Evolutionary conservation across 2,113 vertebrate genomes (phyloP).

Genomic region (Proterorhinus semilunaris): DNA sequence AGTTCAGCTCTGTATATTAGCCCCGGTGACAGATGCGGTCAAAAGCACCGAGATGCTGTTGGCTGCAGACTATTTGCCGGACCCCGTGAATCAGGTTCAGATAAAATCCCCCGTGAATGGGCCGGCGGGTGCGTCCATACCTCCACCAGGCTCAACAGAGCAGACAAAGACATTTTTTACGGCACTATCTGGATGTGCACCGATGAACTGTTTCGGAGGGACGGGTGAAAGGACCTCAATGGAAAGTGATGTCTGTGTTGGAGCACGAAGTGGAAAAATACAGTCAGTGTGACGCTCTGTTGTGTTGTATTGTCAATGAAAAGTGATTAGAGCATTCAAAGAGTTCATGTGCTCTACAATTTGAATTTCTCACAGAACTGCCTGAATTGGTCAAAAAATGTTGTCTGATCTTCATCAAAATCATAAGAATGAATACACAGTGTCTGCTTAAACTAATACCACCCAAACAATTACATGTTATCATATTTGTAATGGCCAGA

Average conservation of each 20-base stretch:
- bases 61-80: slow-evolving; percentile 4
- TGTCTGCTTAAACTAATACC: no score
- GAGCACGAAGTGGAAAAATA: not conserved
- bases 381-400: no score
- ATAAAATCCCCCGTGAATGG: slow-evolving; percentile 5
- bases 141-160: not conserved
- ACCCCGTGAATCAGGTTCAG: slow-evolving; percentile 1
- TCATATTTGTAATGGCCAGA: no score
- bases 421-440: no score
- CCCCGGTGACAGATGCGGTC: slow-evolving; percentile 4
- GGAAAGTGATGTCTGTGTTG: not conserved
- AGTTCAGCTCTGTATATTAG: not conserved
- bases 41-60: slow-evolving; percentile 3
- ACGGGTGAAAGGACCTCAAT: not conserved
- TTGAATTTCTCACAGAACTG: no score
- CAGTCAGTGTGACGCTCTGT: not conserved
- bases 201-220: slow-evolving; percentile 1
- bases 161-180: not conserved
- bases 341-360: no score
- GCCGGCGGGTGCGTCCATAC: not conserved
- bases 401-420: no score
- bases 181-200: not conserved
- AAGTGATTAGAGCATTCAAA: no score
- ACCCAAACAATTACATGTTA: no score
- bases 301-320: no score